Conservation (phyloP, 2,113 vertebrate species). For the Mormyrus lacerda region DNA sequence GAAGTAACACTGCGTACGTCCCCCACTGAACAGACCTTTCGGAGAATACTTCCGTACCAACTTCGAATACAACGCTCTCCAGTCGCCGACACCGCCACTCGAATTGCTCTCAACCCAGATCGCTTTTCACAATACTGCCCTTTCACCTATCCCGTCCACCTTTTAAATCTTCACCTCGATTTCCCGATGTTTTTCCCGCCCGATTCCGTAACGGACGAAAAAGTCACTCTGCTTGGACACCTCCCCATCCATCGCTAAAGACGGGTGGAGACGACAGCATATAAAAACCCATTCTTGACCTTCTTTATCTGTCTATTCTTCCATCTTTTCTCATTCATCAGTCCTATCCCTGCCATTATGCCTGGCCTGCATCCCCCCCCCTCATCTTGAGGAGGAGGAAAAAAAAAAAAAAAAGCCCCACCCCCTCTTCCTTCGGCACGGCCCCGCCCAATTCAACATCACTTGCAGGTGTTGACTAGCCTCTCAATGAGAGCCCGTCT, state of each 20-base stretch:
- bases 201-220: neutral
- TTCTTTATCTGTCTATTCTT: neutral
- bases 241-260: neutral
- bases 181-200: neutral
- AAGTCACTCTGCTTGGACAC: neutral
- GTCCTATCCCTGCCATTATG: conserved; percentile 3
- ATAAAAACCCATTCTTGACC: neutral
- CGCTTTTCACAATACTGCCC: neutral
- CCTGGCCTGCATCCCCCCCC: neutral
- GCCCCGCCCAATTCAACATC: neutral
- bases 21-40: neutral
- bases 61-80: neutral
- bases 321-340: neutral
- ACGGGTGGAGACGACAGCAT: neutral
- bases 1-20: neutral
- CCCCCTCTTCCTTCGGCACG: neutral
- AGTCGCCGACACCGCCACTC: neutral
- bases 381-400: neutral
- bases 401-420: neutral
- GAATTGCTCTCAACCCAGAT: neutral
- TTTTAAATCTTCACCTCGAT: neutral
- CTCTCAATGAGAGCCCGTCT: conserved; percentile 79
- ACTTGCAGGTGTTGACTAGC: conserved; percentile 74
- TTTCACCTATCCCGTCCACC: neutral
- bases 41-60: neutral